Evolutionary conservation across 2,113 vertebrate species (phyloP).

Genomic region (Pachycephala philippinensis): DNA sequence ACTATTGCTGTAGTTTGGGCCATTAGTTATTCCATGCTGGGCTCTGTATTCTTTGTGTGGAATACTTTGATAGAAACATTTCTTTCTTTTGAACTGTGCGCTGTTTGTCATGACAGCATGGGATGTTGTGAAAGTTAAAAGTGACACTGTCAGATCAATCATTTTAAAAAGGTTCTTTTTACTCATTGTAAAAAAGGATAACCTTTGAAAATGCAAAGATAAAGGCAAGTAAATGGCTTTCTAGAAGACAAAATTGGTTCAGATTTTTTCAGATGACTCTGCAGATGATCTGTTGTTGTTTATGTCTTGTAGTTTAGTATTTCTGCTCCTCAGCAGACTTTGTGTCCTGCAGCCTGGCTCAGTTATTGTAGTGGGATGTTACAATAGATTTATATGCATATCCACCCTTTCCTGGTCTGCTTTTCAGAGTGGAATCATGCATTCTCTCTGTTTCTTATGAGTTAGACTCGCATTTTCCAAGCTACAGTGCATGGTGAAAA

Average conservation of each 20-base stretch:
- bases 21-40: constrained; percentile 12
- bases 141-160: neutral
- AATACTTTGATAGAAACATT: neutral
- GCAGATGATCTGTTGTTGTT: neutral
- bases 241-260: neutral
- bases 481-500: neutral
- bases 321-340: neutral
- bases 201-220: neutral
- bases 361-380: neutral
- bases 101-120: constrained; percentile 29
- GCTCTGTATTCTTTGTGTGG: neutral
- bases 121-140: constrained; percentile 10
- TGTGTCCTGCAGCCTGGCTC: neutral
- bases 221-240: neutral
- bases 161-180: neutral
- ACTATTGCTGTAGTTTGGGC: neutral
- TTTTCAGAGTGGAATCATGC: neutral
- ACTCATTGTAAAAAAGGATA: neutral
- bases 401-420: neutral
- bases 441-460: neutral
- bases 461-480: neutral
- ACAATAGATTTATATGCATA: neutral
- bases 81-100: neutral
- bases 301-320: neutral
- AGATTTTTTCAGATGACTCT: neutral